phyloP scores from a whole-genome alignment of 2,797 vertebrate genomes.

The Oreochromis mossambicus region DNA sequence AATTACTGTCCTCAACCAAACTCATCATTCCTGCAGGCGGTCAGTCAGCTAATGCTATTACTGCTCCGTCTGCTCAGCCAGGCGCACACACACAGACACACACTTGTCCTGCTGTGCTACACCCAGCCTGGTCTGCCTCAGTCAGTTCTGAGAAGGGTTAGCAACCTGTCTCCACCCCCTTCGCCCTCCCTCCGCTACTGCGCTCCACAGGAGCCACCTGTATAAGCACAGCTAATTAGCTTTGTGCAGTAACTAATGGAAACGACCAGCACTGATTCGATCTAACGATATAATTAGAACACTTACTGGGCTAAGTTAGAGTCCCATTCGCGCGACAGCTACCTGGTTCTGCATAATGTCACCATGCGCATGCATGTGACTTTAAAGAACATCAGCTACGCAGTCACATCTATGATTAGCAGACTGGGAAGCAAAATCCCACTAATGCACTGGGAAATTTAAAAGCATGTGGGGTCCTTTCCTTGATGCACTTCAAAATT shows the following conservation, averaged over 20 bases:
- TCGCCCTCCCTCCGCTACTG: not conserved
- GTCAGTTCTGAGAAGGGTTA: conserved; percentile 8
- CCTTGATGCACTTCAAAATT: not conserved
- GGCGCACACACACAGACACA: too few species aligned
- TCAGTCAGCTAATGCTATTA: conserved; percentile 42
- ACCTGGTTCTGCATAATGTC: not conserved
- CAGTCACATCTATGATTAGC: not conserved
- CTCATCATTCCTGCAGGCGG: conserved; percentile 4
- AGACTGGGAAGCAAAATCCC: not conserved
- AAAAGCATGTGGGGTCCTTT: not conserved
- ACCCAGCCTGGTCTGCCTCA: not conserved
- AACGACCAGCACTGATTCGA: not conserved
- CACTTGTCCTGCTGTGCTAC: not conserved
- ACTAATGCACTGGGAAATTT: not conserved
- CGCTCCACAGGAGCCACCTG: conserved; percentile 1
- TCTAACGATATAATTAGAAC: conserved; percentile 4
- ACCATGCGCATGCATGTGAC: not conserved
- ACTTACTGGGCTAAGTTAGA: not conserved
- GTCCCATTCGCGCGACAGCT: not conserved
- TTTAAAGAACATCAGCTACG: not conserved
- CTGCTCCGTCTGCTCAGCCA: conserved; percentile 26
- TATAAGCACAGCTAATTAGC: conserved; percentile 31
- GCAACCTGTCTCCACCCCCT: not conserved
- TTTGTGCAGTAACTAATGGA: conserved; percentile 12
- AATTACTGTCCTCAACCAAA: conserved; percentile 21